A percentile compares a stretch with the other conserved stretches of the same genome.
Conservation (phyloP, 2,888 invertebrate species). For the Chelonus formosanus region DNA sequence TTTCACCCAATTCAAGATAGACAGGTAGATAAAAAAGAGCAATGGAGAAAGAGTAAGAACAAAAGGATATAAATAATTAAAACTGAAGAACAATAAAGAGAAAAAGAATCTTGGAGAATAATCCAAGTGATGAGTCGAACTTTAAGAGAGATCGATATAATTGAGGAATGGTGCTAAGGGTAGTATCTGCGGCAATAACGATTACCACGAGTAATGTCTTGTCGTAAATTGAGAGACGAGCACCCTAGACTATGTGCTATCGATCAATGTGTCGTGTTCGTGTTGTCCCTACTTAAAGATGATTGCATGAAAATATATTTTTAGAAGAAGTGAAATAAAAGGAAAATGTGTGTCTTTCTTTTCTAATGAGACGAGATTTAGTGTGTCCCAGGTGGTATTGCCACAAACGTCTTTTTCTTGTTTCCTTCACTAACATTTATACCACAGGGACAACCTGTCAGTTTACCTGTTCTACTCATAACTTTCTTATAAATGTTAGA, state of each 20-base stretch:
- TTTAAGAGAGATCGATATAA: conserved; percentile 20
- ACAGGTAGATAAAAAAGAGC: too few species aligned
- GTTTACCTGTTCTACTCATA: conserved; percentile 41
- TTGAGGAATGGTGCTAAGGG: conserved; percentile 17
- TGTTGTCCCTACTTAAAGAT: conserved; percentile 23
- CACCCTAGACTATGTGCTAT: conserved; percentile 15
- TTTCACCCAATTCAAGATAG: too few species aligned
- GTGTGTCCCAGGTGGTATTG: conserved; percentile 53
- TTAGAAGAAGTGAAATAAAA: not conserved
- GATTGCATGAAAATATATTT: conserved; percentile 23
- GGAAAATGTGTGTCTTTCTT: conserved; percentile 8
- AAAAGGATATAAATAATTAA: not conserved
- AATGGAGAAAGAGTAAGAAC: too few species aligned
- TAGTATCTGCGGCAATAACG: conserved; percentile 20
- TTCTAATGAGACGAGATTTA: conserved; percentile 58
- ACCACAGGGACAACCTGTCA: conserved; percentile 26
- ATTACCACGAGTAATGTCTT: conserved; percentile 30
- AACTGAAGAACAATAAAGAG: not conserved
- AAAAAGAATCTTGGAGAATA: conserved; percentile 10
- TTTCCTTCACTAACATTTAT: conserved; percentile 47
- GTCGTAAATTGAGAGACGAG: conserved; percentile 25
- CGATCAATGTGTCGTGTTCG: conserved; percentile 24
- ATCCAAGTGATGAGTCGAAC: conserved; percentile 16
- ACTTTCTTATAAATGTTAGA: conserved; percentile 52
- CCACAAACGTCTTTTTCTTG: conserved; percentile 33